Percentiles rank a stretch among this genome's conserved stretches.
phyloP scores from a whole-genome alignment of 1,140 invertebrate species.

The Aphis craccivora region DNA sequence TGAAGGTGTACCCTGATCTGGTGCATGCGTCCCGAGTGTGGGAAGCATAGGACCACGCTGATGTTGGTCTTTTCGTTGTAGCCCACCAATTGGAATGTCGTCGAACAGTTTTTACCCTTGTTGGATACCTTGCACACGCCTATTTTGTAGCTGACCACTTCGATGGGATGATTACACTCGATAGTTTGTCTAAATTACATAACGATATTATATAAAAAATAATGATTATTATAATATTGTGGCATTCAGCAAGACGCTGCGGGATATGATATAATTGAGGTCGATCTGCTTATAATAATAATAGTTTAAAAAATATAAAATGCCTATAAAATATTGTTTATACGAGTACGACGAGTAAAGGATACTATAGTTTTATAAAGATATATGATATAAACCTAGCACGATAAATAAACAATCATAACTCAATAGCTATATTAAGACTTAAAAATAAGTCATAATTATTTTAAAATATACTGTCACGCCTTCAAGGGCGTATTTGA shows the following conservation, averaged over 20 bases:
- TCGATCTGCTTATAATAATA: not conserved
- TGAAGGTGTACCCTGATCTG: conserved; percentile 99
- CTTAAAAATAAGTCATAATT: too few species aligned
- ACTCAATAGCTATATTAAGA: too few species aligned
- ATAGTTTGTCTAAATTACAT: conserved; percentile 75
- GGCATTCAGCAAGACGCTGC: not conserved
- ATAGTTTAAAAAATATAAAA: not conserved
- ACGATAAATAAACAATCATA: too few species aligned
- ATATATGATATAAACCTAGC: not conserved
- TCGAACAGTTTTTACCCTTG: conserved; percentile 89
- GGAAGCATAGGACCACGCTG: conserved; percentile 91
- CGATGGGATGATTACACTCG: conserved; percentile 89
- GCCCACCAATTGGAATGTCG: conserved; percentile 87
- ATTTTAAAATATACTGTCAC: too few species aligned
- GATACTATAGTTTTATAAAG: not conserved
- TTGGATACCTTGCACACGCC: conserved; percentile 91
- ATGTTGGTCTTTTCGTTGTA: conserved; percentile 79
- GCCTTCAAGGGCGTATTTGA: too few species aligned
- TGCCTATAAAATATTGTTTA: not conserved
- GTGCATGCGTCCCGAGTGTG: conserved; percentile 96
- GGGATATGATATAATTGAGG: not conserved
- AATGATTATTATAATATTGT: not conserved
- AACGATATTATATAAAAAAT: not conserved
- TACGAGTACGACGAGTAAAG: not conserved
- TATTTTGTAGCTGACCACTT: conserved; percentile 93